phyloP scores from a whole-genome alignment of 2,888 invertebrate genomes.

The Glaucopsyche alexis region DNA sequence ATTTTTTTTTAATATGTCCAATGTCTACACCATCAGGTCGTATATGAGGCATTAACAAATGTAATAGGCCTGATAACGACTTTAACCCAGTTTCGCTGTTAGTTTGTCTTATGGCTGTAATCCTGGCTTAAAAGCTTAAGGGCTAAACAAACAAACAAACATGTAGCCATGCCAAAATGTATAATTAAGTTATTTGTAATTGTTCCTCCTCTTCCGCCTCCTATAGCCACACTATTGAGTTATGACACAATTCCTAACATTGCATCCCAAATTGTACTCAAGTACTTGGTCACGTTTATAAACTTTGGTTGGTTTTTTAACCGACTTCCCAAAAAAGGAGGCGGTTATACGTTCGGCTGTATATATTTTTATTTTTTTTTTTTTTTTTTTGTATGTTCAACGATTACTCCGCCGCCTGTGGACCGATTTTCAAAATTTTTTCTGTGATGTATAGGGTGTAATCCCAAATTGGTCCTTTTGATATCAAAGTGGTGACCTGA shows the following conservation, averaged over 20 bases:
- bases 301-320: background rate
- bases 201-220: background rate
- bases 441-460: too few relatives aligned
- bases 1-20: background rate
- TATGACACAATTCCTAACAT: background rate
- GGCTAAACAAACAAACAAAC: conserved; percentile 8
- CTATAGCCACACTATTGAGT: too few relatives aligned
- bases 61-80: conserved; percentile 2
- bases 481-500: too few relatives aligned
- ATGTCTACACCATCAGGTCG: background rate
- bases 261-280: background rate
- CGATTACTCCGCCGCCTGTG: too few relatives aligned
- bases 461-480: too few relatives aligned
- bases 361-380: too few relatives aligned
- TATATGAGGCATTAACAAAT: conserved; percentile 5
- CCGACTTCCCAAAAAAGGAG: too few relatives aligned
- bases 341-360: too few relatives aligned
- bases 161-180: conserved; percentile 6
- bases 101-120: conserved; percentile 12
- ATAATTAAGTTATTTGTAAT: background rate
- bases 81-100: background rate
- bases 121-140: conserved; percentile 7
- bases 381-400: too few relatives aligned
- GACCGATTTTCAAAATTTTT: too few relatives aligned
- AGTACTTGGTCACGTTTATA: background rate